A percentile compares a stretch with the other conserved stretches of the same genome.
Evolutionary conservation across 2,888 invertebrate genomes (phyloP).

Genomic region (Serrognathus titanus): DNA sequence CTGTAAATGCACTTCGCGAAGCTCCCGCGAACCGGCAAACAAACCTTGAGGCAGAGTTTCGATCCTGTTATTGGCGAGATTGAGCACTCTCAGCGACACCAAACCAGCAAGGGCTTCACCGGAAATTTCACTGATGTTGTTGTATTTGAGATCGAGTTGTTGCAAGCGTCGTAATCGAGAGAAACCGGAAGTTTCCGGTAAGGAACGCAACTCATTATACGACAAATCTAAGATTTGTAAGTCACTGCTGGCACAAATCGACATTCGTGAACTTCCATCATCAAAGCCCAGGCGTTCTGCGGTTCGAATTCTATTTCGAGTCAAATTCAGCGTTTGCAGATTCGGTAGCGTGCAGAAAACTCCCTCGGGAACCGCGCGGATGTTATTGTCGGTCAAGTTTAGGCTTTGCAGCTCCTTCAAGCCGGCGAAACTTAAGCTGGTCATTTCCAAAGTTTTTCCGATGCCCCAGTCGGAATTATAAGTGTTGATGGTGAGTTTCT

Average conservation of each 20-base stretch:
- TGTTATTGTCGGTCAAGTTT: slow-evolving; percentile 80
- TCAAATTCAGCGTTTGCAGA: slow-evolving; percentile 79
- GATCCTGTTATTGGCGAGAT: slow-evolving; percentile 82
- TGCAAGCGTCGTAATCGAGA: slow-evolving; percentile 74
- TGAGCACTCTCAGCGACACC: slow-evolving; percentile 73
- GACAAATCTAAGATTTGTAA: slow-evolving; percentile 77
- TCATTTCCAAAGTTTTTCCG: slow-evolving; percentile 71
- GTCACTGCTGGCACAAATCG: slow-evolving; percentile 65
- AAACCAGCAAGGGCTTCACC: slow-evolving; percentile 77
- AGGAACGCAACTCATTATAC: slow-evolving; percentile 69
- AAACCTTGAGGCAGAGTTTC: slow-evolving; percentile 76
- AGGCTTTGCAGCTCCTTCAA: slow-evolving; percentile 75
- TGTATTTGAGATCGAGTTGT: slow-evolving; percentile 76
- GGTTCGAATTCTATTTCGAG: slow-evolving; percentile 76
- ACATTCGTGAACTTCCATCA: slow-evolving; percentile 37
- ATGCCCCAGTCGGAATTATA: slow-evolving; percentile 77
- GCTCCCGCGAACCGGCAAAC: slow-evolving; percentile 76
- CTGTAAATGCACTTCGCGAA: slow-evolving; percentile 79
- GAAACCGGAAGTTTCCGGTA: slow-evolving; percentile 70
- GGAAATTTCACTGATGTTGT: slow-evolving; percentile 76
- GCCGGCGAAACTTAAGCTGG: slow-evolving; percentile 68
- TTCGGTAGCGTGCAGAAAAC: slow-evolving; percentile 77
- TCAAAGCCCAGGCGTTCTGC: slow-evolving; percentile 72
- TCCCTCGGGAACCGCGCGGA: slow-evolving; percentile 74
- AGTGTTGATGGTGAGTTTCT: slow-evolving; percentile 73